Base-by-base conservation (phyloP, 2,797 vertebrate species). In the Triplophysa bombifrons region DNA sequence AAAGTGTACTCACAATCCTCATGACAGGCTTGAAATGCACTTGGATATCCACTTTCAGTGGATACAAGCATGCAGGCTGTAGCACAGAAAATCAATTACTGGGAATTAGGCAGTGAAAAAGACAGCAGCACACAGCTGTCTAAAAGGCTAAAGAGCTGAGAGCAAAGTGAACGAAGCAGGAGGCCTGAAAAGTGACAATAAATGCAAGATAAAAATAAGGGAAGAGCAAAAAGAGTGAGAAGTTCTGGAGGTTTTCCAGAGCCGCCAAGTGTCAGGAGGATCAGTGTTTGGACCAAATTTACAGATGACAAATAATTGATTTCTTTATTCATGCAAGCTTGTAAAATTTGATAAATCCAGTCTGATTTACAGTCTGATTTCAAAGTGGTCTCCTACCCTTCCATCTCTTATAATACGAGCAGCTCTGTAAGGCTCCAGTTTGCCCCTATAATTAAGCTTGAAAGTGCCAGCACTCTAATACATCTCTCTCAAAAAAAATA, bases 81-180 rank as follows among this genome's bases (percentile, higher is more conserved):
- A 61, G 44, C 41, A 12, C 20, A 66, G 20, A 71, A 58, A 82
- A 51, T 20, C 56, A 14, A 61, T 73, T 73, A 30, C 27, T 1
- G 25, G 48, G 34, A 64, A 82, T 65, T 30, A 30, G 53, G 27
- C 34, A 30, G 61, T 30, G 19, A 41, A 68, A 51, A 38, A 46
- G 75, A 73, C 17, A 55, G 51, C 73, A 86, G 69, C 30, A 85
- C 88, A 74, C 82, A 77, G 73, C 68, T 67, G 83, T 70, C 72
- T 41, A 9, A 53, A 72, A 64, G 34, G 5, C 25, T 66, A 38
- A 70, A 74, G 66, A 79, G 79, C 82, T 56, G 70, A 70, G 65
- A 63, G 17, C 63, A 76, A 65, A 77, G 61, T 41, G 22, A 14
- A 79, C 55, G 72, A 60, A 22, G 16, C 60, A 76, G 38, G 25